Evolutionary conservation across 1,140 invertebrate species (phyloP).

Genomic region (Euborellia annulipes): DNA sequence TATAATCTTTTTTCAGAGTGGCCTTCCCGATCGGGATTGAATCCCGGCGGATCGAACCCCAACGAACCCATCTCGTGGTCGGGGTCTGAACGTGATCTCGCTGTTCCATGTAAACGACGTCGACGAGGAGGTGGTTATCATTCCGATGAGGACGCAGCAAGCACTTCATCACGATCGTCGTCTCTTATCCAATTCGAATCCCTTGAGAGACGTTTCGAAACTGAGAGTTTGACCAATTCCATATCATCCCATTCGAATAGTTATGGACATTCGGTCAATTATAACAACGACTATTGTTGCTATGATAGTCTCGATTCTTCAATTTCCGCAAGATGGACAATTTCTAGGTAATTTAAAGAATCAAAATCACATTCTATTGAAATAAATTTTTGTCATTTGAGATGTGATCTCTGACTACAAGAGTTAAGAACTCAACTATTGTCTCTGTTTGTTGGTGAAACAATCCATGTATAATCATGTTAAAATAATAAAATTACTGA

Average conservation of each 20-base stretch:
- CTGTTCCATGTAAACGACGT: constrained; percentile 60
- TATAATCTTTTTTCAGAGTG: too few relatives aligned
- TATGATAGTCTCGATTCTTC: constrained; percentile 34
- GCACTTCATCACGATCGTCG: constrained; percentile 41
- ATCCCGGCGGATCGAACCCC: too few relatives aligned
- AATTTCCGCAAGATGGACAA: constrained; percentile 28
- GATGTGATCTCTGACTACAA: too few relatives aligned
- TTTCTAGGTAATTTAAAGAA: too few relatives aligned
- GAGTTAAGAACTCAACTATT: too few relatives aligned
- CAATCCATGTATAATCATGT: too few relatives aligned
- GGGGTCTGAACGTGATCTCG: constrained; percentile 57
- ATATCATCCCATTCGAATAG: neutral
- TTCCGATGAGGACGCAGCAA: constrained; percentile 8
- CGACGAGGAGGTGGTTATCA: constrained; percentile 26
- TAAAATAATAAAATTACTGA: too few relatives aligned
- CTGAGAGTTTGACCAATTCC: neutral
- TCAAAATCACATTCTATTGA: too few relatives aligned
- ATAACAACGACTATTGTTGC: too few relatives aligned
- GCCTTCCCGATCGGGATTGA: too few relatives aligned
- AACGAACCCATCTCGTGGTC: constrained; percentile 25
- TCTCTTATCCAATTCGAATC: constrained; percentile 67
- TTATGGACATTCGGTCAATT: constrained; percentile 14
- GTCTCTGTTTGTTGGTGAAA: too few relatives aligned
- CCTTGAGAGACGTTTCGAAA: constrained; percentile 49
- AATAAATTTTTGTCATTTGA: too few relatives aligned